Base-by-base conservation (phyloP, 2,797 vertebrate genomes). In the Siniperca obscura region DNA sequence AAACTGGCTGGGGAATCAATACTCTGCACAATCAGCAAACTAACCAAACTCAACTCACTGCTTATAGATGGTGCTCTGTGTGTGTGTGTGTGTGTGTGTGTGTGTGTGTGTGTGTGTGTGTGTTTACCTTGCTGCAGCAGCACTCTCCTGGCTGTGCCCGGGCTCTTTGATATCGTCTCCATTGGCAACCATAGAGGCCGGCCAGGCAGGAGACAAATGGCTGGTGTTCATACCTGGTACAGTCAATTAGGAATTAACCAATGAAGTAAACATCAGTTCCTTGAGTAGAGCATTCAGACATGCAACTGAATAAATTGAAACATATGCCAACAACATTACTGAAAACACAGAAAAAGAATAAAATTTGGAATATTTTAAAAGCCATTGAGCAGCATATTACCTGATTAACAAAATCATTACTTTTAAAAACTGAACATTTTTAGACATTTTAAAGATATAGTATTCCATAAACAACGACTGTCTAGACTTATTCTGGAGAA, bases 171-270 rank as follows among this genome's bases (percentile, higher is more conserved):
- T 96, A 96, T 36, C 95, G 91, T 80, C 95, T 96, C 97, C 97
- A 98, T 21, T 96, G 96, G 93, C 97, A 97, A 87, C 97, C 97
- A 61, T 98, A 98, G 79, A 97, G 95, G 4, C 97, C 97, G 1
- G 96, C 97, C 93, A 98, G 93, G 68, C 96, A 97, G 80, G 97
- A 97, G 92, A 98, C 89, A 69, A 96, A 97, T 14, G 96, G 96
- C 88, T 96, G 96, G 80, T 96, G 95, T 87, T 96, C 95, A 90
- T 96, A 96, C 79, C 93, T 93, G 78, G 5, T 34, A 10, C 25
- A 69, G 27, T 52, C 7, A 38, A 46, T 25, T 0, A 69, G 52
- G 5, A 68, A 64, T 55, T 2, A 52, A 59, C 11, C 62, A 61
- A 46, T 53, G 7, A 70, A 25, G 6, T 16, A 14, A 30, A 44